phyloP scores from a whole-genome alignment of 2,113 vertebrate species.

The Gallinago media region DNA sequence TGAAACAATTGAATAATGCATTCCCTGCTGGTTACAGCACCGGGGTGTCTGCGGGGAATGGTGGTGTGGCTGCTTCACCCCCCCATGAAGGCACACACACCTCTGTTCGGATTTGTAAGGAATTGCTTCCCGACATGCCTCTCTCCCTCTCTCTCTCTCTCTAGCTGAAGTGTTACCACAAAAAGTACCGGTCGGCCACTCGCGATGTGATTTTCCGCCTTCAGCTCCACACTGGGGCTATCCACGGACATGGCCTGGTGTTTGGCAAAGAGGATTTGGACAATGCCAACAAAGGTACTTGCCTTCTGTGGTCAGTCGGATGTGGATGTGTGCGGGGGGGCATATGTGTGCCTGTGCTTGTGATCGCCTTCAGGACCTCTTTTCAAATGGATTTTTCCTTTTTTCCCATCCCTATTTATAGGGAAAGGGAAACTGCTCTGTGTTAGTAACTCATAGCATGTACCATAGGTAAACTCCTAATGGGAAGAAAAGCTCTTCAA shows the following conservation, averaged over 20 bases:
- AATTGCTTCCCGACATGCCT: neutral
- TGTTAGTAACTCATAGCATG: neutral
- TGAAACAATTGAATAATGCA: neutral
- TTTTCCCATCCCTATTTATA: neutral
- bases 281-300: conserved; percentile 86
- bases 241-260: conserved; percentile 85
- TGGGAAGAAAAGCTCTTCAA: neutral
- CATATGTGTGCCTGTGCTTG: neutral
- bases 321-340: accelerated
- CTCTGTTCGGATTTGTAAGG: neutral
- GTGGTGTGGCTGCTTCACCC: neutral
- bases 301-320: neutral
- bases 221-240: conserved; percentile 94
- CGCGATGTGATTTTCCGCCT: conserved; percentile 89
- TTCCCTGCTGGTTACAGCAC: neutral
- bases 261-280: conserved; percentile 94
- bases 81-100: no score
- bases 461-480: neutral
- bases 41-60: neutral
- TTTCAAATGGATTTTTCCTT: neutral
- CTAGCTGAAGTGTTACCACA: conserved; percentile 95
- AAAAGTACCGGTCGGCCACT: conserved; percentile 82
- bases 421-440: neutral
- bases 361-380: neutral
- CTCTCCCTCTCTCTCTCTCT: neutral